A percentile compares a stretch with the other conserved stretches of the same genome.
These are phyloP conservation scores for Pteronura brasiliensis DNA, from an alignment of 2,113 vertebrate species.

Conservation along the genomic window DNA sequence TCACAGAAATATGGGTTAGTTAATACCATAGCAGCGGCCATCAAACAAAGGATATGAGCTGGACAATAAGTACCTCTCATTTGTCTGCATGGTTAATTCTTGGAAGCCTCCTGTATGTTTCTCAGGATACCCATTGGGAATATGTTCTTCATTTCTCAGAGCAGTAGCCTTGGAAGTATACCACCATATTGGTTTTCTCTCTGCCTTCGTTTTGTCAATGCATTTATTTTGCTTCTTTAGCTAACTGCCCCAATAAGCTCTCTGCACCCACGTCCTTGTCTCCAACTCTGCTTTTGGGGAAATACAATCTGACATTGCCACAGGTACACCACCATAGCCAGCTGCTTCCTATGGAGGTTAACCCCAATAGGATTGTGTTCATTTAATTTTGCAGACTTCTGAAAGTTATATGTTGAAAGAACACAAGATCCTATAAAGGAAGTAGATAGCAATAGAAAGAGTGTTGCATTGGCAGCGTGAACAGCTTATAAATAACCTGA, in stretches of 20 bases:
- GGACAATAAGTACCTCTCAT: accelerated
- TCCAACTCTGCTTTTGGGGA: not conserved
- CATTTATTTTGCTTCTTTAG: not conserved
- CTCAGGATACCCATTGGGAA: not conserved
- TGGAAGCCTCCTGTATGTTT: not conserved
- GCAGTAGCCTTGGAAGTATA: not conserved
- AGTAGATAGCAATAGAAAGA: not conserved
- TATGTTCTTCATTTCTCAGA: not conserved
- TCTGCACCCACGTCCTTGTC: not conserved
- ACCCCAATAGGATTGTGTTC: not conserved
- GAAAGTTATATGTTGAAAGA: not conserved
- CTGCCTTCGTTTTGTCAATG: not conserved
- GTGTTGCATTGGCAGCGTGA: not conserved
- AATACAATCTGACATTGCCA: not conserved
- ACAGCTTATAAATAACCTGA: not conserved
- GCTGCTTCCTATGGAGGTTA: not conserved
- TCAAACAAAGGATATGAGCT: not conserved
- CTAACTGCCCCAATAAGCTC: not conserved
- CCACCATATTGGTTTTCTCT: not conserved
- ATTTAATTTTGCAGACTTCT: not conserved
- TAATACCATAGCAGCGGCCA: not conserved
- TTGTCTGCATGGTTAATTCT: not conserved
- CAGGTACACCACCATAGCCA: not conserved
- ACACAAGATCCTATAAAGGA: not conserved
- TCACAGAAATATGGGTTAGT: not conserved